These are phyloP conservation scores for Hippoglossus stenolepis DNA, from an alignment of 2,113 vertebrate species.

Conservation along the genomic window DNA sequence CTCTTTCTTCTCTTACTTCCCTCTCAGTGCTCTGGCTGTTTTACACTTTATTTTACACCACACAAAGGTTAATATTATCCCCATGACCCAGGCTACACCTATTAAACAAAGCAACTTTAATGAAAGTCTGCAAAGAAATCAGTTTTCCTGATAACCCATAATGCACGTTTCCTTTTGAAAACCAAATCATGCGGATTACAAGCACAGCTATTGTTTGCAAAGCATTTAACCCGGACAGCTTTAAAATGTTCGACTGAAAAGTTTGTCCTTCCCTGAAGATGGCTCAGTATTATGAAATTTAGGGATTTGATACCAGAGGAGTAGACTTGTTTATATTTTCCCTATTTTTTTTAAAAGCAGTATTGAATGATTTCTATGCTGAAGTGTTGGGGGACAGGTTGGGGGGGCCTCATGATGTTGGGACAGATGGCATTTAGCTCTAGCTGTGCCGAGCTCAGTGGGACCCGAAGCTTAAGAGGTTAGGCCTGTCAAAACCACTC, in stretches of 20 bases:
- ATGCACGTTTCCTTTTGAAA: constrained; percentile 9
- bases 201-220: constrained; percentile 20
- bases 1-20: background rate
- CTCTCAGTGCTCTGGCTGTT: background rate
- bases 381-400: constrained; percentile 65
- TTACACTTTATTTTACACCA: constrained; percentile 5
- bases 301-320: background rate
- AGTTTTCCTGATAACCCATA: constrained; percentile 16
- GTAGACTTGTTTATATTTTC: constrained; percentile 24
- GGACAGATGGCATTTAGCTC: constrained; percentile 98
- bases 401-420: constrained; percentile 84
- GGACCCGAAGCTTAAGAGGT: constrained; percentile 96
- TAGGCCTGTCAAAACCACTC: constrained; percentile 98
- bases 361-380: constrained; percentile 60
- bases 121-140: constrained; percentile 22
- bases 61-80: background rate
- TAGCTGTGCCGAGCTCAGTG: constrained; percentile 96
- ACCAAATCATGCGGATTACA: constrained; percentile 30
- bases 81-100: background rate
- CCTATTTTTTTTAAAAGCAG: constrained; percentile 6
- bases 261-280: background rate
- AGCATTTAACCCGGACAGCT: constrained; percentile 1
- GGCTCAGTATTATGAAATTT: constrained; percentile 1
- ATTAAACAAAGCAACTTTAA: background rate
- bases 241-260: constrained; percentile 23